Percentiles rank a stretch among this genome's conserved stretches.
Evolutionary conservation across 2,888 invertebrate species (phyloP).

Genomic region (Agriopis marginaria): DNA sequence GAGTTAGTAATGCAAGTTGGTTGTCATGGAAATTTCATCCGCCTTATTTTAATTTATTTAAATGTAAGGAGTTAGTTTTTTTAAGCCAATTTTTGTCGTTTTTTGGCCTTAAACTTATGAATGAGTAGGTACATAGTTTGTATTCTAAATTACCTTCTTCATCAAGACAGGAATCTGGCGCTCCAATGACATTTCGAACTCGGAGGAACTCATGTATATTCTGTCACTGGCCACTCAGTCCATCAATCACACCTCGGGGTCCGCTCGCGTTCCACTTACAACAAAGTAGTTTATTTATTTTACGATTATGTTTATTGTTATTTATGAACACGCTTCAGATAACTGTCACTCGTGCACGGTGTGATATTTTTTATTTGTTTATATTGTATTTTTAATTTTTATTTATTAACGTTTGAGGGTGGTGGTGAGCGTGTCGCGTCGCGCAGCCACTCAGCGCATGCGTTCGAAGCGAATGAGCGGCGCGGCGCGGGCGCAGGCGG

Average conservation of each 20-base stretch:
- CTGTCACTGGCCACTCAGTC: conserved; percentile 55
- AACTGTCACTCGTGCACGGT: conserved; percentile 69
- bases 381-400: conserved; percentile 41
- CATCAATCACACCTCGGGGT: conserved; percentile 62
- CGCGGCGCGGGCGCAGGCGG: conserved; percentile 46
- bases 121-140: background rate
- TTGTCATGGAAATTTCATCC: background rate
- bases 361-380: conserved; percentile 46
- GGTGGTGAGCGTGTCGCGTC: conserved; percentile 48
- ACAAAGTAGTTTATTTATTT: conserved; percentile 63
- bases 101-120: background rate
- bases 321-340: conserved; percentile 65
- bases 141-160: conserved; percentile 71
- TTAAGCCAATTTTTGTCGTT: background rate
- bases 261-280: conserved; percentile 58
- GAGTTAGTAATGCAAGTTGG: background rate
- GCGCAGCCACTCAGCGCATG: conserved; percentile 72
- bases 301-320: conserved; percentile 56
- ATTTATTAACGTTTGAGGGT: conserved; percentile 56
- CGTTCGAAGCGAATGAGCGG: conserved; percentile 69
- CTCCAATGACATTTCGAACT: conserved; percentile 78
- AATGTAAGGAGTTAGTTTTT: background rate
- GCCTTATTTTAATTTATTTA: background rate
- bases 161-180: conserved; percentile 77
- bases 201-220: conserved; percentile 70